A percentile compares a stretch with the other conserved stretches of the same genome.
Evolutionary conservation across 1,140 invertebrate species (phyloP).

Genomic region (Drosophila bipectinata): DNA sequence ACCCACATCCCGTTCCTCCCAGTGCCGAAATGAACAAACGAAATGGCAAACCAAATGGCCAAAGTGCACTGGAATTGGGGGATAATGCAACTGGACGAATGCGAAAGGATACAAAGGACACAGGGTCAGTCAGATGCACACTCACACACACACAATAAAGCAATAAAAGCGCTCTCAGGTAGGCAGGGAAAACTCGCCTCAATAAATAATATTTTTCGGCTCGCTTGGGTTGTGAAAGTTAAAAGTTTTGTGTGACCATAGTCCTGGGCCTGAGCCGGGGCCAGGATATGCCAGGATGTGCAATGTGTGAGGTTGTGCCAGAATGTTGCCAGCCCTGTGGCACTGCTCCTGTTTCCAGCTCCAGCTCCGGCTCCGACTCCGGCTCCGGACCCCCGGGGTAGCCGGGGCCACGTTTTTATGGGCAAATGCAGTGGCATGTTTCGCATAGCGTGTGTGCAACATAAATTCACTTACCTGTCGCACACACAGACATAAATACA

Average conservation of each 20-base stretch:
- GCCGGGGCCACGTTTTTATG: slow-evolving; percentile 60
- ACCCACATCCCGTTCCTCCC: neutral
- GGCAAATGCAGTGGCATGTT: slow-evolving; percentile 75
- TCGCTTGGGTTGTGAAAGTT: slow-evolving; percentile 21
- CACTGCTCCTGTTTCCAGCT: slow-evolving; percentile 1
- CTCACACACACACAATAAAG: neutral
- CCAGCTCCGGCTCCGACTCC: neutral
- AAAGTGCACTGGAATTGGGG: slow-evolving; percentile 50
- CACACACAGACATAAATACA: slow-evolving; percentile 42
- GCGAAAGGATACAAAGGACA: slow-evolving; percentile 1
- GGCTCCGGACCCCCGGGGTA: slow-evolving; percentile 15
- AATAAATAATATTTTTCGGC: slow-evolving; percentile 74
- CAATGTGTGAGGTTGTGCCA: slow-evolving; percentile 6
- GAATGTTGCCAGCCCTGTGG: slow-evolving; percentile 28
- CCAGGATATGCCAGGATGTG: slow-evolving; percentile 28
- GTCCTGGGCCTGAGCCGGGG: slow-evolving; percentile 16
- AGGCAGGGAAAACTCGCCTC: slow-evolving; percentile 19
- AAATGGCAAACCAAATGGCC: slow-evolving; percentile 58
- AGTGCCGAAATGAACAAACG: slow-evolving; percentile 2
- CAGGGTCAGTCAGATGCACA: slow-evolving; percentile 11
- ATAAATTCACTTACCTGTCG: slow-evolving; percentile 76
- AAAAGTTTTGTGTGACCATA: slow-evolving; percentile 42
- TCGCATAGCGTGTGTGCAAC: slow-evolving; percentile 74
- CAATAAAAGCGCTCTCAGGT: slow-evolving; percentile 21
- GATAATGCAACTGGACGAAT: slow-evolving; percentile 34